Evolutionary conservation across 2,113 vertebrate genomes (phyloP), one percentile per base, ranked within the genome.

Genomic region (Aythya baeri): DNA sequence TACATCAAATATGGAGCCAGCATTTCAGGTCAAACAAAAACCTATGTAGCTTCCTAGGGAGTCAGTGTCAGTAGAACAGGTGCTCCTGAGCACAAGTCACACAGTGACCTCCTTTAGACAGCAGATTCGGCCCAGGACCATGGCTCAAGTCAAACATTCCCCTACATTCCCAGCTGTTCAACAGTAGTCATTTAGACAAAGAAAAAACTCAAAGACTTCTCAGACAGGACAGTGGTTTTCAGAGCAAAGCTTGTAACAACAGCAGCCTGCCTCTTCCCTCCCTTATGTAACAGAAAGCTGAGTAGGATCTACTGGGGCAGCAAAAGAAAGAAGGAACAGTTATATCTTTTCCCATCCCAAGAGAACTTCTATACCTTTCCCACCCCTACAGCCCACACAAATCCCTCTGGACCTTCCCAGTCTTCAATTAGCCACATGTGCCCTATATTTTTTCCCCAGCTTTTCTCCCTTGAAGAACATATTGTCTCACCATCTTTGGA

Each of bases 381-480:
- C 20, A 55, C 3, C 0, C 0, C 7, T 17, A 11, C 23, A 46
- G 43, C 9, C 27, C 16, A 73, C 6, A 50, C 55, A 89, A 22
- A 67, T 62, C 29, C 43, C 13, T 31, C 7, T 32, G 13, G 36
- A 8, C 2, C 7, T 86, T 89, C 17, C 17, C 17, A 78, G 1
- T 38, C 3, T 9, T 72, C 20, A 84, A 82, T 21, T 17, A 22
- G 11, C 8, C 46, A 59, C 6, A 17, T 34, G 2, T 36, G 23
- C 2, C 5, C 5, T 4, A 43, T 0, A 0, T 29, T 41, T 12
- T 55, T 52, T 21, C 4, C 2, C 7, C 3, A 18, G 10, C 9
- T 3, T 71, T 74, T 78, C 34, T 82, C 2, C 7, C 13, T 68
- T 12, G 11, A 44, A n/a, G 29, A 75, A 27, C 3, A 71, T 7